Percentiles rank a stretch among this genome's conserved stretches.
These are phyloP conservation scores for Ifrita kowaldi DNA, from an alignment of 2,113 vertebrate species.

Conservation along the genomic window DNA sequence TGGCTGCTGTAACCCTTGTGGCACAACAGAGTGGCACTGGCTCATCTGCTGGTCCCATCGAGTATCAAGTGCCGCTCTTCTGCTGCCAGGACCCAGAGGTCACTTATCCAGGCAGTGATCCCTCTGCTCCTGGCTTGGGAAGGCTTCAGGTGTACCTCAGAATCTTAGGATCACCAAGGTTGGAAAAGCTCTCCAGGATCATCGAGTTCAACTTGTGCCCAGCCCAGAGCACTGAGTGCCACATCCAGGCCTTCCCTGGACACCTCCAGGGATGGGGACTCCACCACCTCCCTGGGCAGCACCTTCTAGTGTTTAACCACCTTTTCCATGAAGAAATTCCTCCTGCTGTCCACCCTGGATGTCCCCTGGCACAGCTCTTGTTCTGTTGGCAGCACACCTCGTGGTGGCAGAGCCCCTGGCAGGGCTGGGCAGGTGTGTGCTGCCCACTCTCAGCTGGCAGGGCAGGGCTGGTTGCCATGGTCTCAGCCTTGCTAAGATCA, in stretches of 20 bases:
- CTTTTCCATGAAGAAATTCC: neutral
- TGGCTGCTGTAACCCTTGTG: neutral
- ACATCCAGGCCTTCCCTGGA: neutral
- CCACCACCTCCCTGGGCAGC: neutral
- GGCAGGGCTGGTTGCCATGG: neutral
- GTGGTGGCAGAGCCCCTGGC: neutral
- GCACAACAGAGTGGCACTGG: neutral
- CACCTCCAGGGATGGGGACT: neutral
- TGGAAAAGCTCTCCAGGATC: neutral
- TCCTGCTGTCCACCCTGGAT: neutral
- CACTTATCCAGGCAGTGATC: neutral
- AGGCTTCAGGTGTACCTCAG: neutral
- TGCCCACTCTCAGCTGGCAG: neutral
- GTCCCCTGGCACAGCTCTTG: neutral
- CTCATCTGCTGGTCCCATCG: neutral
- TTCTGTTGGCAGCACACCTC: neutral
- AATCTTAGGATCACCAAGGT: neutral
- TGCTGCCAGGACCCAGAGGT: neutral
- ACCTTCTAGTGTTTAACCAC: neutral
- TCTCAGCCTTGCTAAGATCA: neutral
- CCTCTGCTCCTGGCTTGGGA: neutral
- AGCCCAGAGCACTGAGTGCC: neutral
- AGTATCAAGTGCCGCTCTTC: no score
- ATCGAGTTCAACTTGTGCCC: fast-evolving
- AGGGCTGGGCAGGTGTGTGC: neutral